These are phyloP conservation scores for Todiramphus saurophagus DNA, from an alignment of 2,113 vertebrate genomes.

Conservation along the genomic window DNA sequence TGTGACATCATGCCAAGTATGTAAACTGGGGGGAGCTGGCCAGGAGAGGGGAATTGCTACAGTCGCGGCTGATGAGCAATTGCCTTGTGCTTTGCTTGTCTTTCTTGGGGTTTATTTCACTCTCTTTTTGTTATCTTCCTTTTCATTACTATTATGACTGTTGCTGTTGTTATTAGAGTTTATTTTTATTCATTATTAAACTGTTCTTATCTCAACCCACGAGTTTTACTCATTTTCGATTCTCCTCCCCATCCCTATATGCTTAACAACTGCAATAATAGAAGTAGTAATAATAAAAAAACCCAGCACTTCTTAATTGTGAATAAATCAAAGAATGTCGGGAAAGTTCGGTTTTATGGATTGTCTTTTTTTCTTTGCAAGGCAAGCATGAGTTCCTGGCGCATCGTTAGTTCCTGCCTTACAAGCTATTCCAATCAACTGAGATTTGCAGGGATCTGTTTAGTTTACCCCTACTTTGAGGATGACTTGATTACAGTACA, in stretches of 20 bases:
- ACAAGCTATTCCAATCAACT: background rate
- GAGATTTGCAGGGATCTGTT: background rate
- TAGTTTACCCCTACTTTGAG: background rate
- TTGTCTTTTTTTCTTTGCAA: background rate
- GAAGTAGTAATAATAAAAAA: background rate
- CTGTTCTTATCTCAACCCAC: background rate
- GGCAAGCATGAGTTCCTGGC: background rate
- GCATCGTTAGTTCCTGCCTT: background rate
- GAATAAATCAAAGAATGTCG: background rate
- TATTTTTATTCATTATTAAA: background rate
- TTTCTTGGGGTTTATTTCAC: background rate
- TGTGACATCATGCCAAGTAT: background rate
- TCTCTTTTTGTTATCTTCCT: background rate
- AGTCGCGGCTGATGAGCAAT: background rate
- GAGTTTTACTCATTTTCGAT: background rate
- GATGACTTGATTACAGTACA: background rate
- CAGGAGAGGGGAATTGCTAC: background rate
- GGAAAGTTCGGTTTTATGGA: background rate
- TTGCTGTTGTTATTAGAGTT: background rate
- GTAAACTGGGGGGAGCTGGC: background rate
- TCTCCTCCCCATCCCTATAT: background rate
- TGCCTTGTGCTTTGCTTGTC: background rate
- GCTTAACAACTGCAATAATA: background rate
- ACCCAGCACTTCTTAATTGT: background rate
- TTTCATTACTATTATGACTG: background rate